Percentiles rank a stretch among this genome's conserved stretches.
Conservation (phyloP, 1,140 invertebrate genomes). For the Drosophila bocki region DNA sequence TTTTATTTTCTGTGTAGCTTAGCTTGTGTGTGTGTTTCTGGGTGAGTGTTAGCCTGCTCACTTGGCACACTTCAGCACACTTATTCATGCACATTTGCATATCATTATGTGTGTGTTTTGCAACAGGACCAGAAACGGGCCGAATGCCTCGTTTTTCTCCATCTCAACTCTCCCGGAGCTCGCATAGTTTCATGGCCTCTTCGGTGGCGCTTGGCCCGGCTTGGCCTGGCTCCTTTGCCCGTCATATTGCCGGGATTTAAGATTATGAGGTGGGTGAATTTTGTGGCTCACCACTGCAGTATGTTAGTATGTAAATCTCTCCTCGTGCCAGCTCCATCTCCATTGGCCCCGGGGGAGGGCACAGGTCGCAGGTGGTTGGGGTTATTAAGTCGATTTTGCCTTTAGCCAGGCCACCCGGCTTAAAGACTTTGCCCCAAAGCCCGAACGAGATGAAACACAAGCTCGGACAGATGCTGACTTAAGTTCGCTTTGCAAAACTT, state of each 20-base stretch:
- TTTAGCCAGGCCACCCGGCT: slow-evolving; percentile 27
- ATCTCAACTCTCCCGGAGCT: slow-evolving; percentile 26
- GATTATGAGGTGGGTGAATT: slow-evolving; percentile 79
- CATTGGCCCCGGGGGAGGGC: slow-evolving; percentile 15
- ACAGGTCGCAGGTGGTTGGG: slow-evolving; percentile 60
- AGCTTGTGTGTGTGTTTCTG: slow-evolving; percentile 22
- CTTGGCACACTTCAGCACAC: slow-evolving; percentile 70
- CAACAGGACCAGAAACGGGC: slow-evolving; percentile 33
- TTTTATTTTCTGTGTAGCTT: slow-evolving; percentile 5
- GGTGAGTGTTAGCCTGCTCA: slow-evolving; percentile 40
- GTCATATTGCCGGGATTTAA: slow-evolving; percentile 80
- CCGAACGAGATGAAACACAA: slow-evolving; percentile 23
- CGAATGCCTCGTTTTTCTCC: slow-evolving; percentile 49
- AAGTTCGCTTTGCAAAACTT: slow-evolving; percentile 27
- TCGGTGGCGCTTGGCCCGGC: neutral
- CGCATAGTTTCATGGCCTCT: slow-evolving; percentile 47
- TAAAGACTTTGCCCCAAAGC: slow-evolving; percentile 40
- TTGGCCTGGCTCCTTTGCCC: slow-evolving; percentile 4
- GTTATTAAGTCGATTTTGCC: slow-evolving; percentile 68
- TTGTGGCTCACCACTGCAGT: slow-evolving; percentile 69
- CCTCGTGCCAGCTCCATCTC: slow-evolving; percentile 12
- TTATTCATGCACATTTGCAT: slow-evolving; percentile 81
- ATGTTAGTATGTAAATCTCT: slow-evolving; percentile 77
- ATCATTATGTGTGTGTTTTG: slow-evolving; percentile 68
- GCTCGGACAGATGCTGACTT: slow-evolving; percentile 48